These are phyloP conservation scores for Pelecanus crispus DNA, from an alignment of 2,113 vertebrate genomes.

Conservation along the genomic window DNA sequence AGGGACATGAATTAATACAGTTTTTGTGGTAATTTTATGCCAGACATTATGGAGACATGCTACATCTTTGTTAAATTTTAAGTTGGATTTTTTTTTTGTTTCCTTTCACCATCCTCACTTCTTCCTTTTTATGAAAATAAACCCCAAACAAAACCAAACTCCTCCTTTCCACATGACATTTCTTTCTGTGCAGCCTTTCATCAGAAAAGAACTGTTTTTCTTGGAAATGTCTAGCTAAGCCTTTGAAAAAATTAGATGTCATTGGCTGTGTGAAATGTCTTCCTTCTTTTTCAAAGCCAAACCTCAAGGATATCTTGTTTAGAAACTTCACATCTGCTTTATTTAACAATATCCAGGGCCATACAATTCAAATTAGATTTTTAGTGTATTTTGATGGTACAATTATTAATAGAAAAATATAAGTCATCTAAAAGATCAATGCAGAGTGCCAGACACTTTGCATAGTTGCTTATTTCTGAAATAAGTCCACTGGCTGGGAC, in stretches of 20 bases:
- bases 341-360: neutral
- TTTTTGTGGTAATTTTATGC: neutral
- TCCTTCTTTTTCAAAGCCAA: slow-evolving; percentile 20
- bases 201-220: slow-evolving; percentile 34
- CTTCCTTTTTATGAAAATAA: slow-evolving; percentile 21
- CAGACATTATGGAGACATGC: neutral
- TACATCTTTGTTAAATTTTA: slow-evolving; percentile 1
- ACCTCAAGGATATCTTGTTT: slow-evolving; percentile 8
- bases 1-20: neutral
- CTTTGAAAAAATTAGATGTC: slow-evolving; percentile 48
- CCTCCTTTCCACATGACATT: neutral
- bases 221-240: slow-evolving; percentile 33
- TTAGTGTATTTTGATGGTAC: neutral
- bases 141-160: neutral
- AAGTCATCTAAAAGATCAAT: neutral
- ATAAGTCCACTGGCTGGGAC: neutral
- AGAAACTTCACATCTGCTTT: slow-evolving; percentile 27
- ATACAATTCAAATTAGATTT: neutral
- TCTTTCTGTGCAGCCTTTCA: slow-evolving; percentile 37
- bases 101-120: neutral
- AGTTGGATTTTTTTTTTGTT: neutral
- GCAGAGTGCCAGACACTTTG: neutral
- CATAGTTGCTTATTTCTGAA: neutral
- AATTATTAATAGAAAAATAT: neutral
- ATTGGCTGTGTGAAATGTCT: neutral